Evolutionary conservation across 2,797 vertebrate genomes (phyloP).

Genomic region (Cottoperca gobio): DNA sequence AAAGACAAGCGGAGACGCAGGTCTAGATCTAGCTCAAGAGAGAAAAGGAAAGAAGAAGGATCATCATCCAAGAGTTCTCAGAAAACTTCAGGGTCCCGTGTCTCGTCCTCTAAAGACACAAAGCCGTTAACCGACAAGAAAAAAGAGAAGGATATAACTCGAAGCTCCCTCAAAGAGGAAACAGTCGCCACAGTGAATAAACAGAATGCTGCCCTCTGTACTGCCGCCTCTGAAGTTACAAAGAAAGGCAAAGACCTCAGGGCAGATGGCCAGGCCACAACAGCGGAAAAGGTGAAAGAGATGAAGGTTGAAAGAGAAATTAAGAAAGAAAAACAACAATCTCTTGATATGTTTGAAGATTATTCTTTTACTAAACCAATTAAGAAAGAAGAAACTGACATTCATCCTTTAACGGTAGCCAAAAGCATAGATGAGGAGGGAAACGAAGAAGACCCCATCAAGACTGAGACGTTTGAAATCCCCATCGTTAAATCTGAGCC

Average conservation of each 20-base stretch:
- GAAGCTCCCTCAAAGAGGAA: constrained; percentile 37
- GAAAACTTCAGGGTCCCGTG: constrained; percentile 43
- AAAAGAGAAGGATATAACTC: constrained; percentile 47
- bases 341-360: constrained; percentile 71
- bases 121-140: constrained; percentile 55
- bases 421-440: constrained; percentile 35
- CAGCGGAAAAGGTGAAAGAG: constrained; percentile 34
- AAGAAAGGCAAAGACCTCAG: constrained; percentile 42
- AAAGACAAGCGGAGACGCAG: constrained; percentile 77
- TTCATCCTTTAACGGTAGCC: not conserved
- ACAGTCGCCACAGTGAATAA: constrained; percentile 36
- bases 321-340: constrained; percentile 60
- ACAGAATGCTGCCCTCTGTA: constrained; percentile 10
- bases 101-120: constrained; percentile 50
- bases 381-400: constrained; percentile 55
- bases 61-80: constrained; percentile 49
- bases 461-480: constrained; percentile 34
- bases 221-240: constrained; percentile 30
- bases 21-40: constrained; percentile 80
- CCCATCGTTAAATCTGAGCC: constrained; percentile 59
- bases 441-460: constrained; percentile 24
- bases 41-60: constrained; percentile 62
- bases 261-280: constrained; percentile 15
- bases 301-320: constrained; percentile 58
- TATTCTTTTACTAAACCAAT: constrained; percentile 26